Conservation (phyloP, 2,888 invertebrate species). For the Thumatha senex region DNA sequence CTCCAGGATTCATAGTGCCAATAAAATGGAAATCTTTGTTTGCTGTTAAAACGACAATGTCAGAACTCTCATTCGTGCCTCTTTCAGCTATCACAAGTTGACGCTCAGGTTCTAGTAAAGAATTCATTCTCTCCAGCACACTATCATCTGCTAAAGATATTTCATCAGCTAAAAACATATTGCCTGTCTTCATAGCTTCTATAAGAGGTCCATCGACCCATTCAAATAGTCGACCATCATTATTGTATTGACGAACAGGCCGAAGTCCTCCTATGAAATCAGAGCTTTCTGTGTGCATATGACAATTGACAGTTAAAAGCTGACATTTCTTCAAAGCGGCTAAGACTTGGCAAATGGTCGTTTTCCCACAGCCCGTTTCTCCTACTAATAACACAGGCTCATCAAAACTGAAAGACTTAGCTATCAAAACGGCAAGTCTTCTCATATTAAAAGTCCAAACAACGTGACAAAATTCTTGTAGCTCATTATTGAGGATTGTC, state of each 20-base stretch:
- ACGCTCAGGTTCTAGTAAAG: conserved; percentile 96
- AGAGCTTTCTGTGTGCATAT: conserved; percentile 99
- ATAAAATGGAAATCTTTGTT: conserved; percentile 94
- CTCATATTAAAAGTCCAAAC: conserved; percentile 98
- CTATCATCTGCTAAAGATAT: conserved; percentile 99
- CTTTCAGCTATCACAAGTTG: conserved; percentile 96
- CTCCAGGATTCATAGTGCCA: conserved; percentile 99
- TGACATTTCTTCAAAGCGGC: conserved; percentile 87
- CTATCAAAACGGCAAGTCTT: conserved; percentile 88
- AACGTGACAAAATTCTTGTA: conserved; percentile 88
- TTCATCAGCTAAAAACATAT: conserved; percentile 97
- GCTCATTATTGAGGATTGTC: conserved; percentile 81
- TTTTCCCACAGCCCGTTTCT: conserved; percentile 99
- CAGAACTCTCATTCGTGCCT: conserved; percentile 85
- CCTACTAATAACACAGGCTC: conserved; percentile 98
- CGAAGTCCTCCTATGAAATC: conserved; percentile 98
- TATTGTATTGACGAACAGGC: conserved; percentile 89
- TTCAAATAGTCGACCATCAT: conserved; percentile 91
- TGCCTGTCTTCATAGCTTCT: conserved; percentile 93
- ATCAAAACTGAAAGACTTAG: conserved; percentile 93
- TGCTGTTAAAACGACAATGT: conserved; percentile 85
- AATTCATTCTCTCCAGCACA: conserved; percentile 98
- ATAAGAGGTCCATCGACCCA: conserved; percentile 99
- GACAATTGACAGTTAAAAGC: conserved; percentile 96
- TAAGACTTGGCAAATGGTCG: conserved; percentile 95